Base-by-base conservation (phyloP, 2,113 vertebrate genomes). In the Brachirus orientalis region DNA sequence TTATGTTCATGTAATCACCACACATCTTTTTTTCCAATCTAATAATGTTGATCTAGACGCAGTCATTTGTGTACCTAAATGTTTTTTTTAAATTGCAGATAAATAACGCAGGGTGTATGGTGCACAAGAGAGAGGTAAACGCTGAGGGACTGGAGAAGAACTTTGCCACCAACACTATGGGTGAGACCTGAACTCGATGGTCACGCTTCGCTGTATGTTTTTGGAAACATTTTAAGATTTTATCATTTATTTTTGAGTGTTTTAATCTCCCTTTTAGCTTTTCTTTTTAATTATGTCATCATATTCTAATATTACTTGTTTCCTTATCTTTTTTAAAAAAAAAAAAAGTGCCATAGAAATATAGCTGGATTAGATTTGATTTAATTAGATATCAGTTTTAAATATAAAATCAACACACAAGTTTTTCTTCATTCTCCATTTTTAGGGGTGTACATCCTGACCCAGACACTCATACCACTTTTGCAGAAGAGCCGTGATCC, bases 151-250 rank as follows among this genome's bases (percentile, higher is more conserved):
- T 94, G 50, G 93, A 94, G 80, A 92, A 70, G 68, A 94, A 88
- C 71, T 93, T 93, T 86, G 91, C 90, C 13, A 92, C 87, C 57
- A 94, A 94, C 76, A 91, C 90, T 0, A 89, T 93, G 87, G 92
- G 93, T 93, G 67, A 90, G 79, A 55, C n/a, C 2, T 14, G 14
- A n/a, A n/a, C n/a, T n/a, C n/a, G n/a, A n/a, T n/a, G n/a, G n/a
- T n/a, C n/a, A n/a, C n/a, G n/a, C n/a, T n/a, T n/a, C 28, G 3
- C 28, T 28, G 3, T 28, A 28, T 28, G 2, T 28, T 28, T 28
- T 28, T 4, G 28, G 28, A 28, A 28, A 28, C 28, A 28, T 3
- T 28, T 28, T 28, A 28, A 28, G 22, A 28, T 28, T 28, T 28
- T 28, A 5, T 43, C 12, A 43, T 43, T 11, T 43, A 3, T 13